Evolutionary conservation across 2,113 vertebrate genomes (phyloP).

Genomic region (mouse (Mus musculus)): GRCm39 chr7:123610501-123611000

Average conservation of each 20-base stretch:
- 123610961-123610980: background rate
- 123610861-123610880: background rate
- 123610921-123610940: background rate
- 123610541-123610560: background rate
- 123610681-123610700: background rate
- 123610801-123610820: background rate
- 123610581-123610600: background rate
- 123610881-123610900: background rate
- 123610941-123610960: background rate
- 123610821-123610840: background rate
- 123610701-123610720: background rate
- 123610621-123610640: background rate
- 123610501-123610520: background rate
- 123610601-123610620: background rate
- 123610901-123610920: background rate
- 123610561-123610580: background rate
- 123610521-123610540: background rate
- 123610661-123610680: background rate
- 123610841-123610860: background rate
- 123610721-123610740: rapidly evolving
- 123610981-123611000: background rate
- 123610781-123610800: background rate
- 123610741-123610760: background rate
- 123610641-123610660: background rate
- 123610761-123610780: background rate